phyloP scores from a whole-genome alignment of 2,113 vertebrate species.

The Colistium nudipinnis region DNA sequence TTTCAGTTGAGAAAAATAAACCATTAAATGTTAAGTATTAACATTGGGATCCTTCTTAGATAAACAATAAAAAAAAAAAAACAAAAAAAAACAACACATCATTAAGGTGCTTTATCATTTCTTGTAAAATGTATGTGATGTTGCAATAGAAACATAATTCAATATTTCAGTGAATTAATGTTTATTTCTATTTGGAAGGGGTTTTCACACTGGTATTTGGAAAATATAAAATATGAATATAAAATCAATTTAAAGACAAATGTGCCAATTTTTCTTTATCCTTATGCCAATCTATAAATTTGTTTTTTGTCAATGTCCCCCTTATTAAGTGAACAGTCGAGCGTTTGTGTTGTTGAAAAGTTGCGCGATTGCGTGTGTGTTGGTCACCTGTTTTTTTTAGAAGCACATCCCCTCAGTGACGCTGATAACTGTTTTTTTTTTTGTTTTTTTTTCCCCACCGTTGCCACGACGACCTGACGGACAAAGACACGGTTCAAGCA shows the following conservation, averaged over 20 bases:
- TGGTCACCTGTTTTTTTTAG: too few species aligned
- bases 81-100: too few species aligned
- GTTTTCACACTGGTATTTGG: not conserved
- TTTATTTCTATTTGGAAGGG: not conserved
- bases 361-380: slow-evolving; percentile 5
- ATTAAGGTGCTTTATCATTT: not conserved
- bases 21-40: too few species aligned
- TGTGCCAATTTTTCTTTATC: not conserved
- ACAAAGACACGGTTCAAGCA: slow-evolving; percentile 1
- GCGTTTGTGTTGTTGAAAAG: slow-evolving; percentile 30
- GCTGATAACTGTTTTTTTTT: slow-evolving; percentile 1
- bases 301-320: not conserved
- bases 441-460: too few species aligned
- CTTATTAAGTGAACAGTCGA: too few species aligned
- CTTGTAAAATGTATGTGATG: not conserved
- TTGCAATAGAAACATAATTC: not conserved
- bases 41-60: too few species aligned
- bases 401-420: slow-evolving; percentile 12
- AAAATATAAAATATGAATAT: too few species aligned
- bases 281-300: not conserved
- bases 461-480: not conserved
- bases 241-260: not conserved
- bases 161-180: not conserved
- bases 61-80: too few species aligned
- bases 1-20: not conserved